phyloP scores from a whole-genome alignment of 1,140 invertebrate species.

The Lerema accius region DNA sequence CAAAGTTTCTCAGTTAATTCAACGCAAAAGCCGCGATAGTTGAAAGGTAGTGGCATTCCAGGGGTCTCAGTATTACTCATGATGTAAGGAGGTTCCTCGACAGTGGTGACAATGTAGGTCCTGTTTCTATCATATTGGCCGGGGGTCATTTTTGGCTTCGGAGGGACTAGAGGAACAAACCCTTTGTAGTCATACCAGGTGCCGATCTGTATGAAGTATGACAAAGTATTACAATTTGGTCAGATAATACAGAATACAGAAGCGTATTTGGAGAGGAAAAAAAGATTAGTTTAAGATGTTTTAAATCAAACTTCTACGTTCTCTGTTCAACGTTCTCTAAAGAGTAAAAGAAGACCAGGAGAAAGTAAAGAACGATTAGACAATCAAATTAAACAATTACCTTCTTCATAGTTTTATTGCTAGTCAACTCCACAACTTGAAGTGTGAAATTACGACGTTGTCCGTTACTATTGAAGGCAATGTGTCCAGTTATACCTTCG shows the following conservation, averaged over 20 bases:
- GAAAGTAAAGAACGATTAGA: slow-evolving; percentile 24
- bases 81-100: slow-evolving; percentile 93
- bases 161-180: slow-evolving; percentile 87
- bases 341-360: too few relatives aligned
- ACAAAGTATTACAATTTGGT: too few relatives aligned
- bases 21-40: slow-evolving; percentile 96
- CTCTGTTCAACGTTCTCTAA: too few relatives aligned
- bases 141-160: slow-evolving; percentile 85
- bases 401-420: slow-evolving; percentile 93
- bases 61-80: slow-evolving; percentile 85
- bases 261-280: too few relatives aligned
- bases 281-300: too few relatives aligned
- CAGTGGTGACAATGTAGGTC: slow-evolving; percentile 96
- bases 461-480: slow-evolving; percentile 94
- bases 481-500: slow-evolving; percentile 94
- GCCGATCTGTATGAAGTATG: slow-evolving; percentile 88
- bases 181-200: slow-evolving; percentile 93
- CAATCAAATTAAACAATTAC: slow-evolving; percentile 76
- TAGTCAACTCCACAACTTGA: slow-evolving; percentile 96
- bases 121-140: slow-evolving; percentile 92
- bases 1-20: slow-evolving; percentile 94
- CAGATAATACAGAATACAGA: too few relatives aligned
- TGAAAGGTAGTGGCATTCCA: slow-evolving; percentile 76
- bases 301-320: too few relatives aligned
- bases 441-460: slow-evolving; percentile 94